Percentiles rank a stretch among this genome's conserved stretches.
These are phyloP conservation scores for Gadopsis marmoratus DNA, from an alignment of 2,797 vertebrate genomes.

Conservation along the genomic window DNA sequence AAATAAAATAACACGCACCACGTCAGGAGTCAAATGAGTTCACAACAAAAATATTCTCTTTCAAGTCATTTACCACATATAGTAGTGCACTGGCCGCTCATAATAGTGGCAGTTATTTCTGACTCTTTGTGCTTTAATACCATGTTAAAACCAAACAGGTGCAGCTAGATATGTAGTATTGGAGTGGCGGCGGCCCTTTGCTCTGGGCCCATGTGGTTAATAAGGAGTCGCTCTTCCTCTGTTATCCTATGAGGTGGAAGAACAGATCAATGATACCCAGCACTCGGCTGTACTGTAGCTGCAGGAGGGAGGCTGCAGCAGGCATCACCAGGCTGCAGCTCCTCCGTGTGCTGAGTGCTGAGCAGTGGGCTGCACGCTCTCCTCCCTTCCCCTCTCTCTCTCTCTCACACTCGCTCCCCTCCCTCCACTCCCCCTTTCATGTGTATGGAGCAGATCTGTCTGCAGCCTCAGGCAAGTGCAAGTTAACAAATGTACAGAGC, in stretches of 20 bases:
- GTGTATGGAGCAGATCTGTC: constrained; percentile 83
- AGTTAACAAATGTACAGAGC: constrained; percentile 88
- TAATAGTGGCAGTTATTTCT: neutral
- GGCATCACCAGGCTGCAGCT: constrained; percentile 75
- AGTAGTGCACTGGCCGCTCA: neutral
- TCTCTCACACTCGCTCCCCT: neutral
- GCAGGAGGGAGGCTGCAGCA: constrained; percentile 79
- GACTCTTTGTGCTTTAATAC: constrained; percentile 18
- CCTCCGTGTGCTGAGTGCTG: constrained; percentile 85
- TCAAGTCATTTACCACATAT: constrained; percentile 11
- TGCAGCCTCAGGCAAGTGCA: constrained; percentile 85
- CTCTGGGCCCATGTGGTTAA: constrained; percentile 58
- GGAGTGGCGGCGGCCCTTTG: constrained; percentile 9
- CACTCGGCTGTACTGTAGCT: constrained; percentile 71
- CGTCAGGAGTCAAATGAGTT: constrained; percentile 34
- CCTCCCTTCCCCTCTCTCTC: constrained; percentile 1
- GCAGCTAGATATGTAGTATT: neutral
- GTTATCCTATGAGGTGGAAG: constrained; percentile 79
- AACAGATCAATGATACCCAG: constrained; percentile 83
- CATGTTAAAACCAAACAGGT: constrained; percentile 12
- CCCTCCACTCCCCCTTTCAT: constrained; percentile 67
- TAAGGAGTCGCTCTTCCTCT: constrained; percentile 63
- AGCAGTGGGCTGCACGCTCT: constrained; percentile 73
- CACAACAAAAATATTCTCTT: constrained; percentile 39
- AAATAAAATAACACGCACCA: neutral